Evolutionary conservation across 2,888 invertebrate species (phyloP).

Genomic region (Augochlorella aurata): DNA sequence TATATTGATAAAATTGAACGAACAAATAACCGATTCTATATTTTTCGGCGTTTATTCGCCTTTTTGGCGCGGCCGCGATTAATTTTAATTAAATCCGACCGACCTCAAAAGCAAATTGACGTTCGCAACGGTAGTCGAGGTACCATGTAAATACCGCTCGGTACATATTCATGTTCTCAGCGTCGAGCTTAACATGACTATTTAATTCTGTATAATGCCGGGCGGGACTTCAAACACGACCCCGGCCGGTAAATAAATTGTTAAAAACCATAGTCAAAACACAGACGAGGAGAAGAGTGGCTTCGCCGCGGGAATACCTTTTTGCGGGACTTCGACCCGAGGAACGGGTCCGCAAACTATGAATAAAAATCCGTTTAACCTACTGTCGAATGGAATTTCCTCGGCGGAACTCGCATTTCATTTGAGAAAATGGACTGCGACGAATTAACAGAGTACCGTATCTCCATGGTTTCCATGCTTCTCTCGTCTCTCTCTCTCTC

Average conservation of each 20-base stretch:
- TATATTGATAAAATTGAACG: not conserved
- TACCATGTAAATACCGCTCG: conserved; percentile 46
- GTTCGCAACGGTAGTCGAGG: conserved; percentile 31
- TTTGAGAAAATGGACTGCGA: not conserved
- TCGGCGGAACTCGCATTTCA: not conserved
- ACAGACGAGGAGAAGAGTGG: not conserved
- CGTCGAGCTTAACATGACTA: conserved; percentile 48
- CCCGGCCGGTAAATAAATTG: conserved; percentile 45
- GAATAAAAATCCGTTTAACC: conserved; percentile 38
- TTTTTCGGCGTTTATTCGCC: conserved; percentile 19
- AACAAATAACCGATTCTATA: not conserved
- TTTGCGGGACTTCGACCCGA: not conserved
- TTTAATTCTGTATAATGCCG: conserved; percentile 52
- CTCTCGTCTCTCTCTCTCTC: not conserved
- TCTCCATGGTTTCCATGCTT: not conserved
- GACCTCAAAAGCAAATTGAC: conserved; percentile 50
- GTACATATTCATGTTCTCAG: conserved; percentile 54
- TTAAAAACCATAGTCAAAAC: conserved; percentile 48
- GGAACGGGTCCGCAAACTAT: conserved; percentile 19
- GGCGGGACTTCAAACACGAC: conserved; percentile 41
- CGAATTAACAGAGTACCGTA: not conserved
- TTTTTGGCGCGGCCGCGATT: not conserved
- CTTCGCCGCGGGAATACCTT: not conserved
- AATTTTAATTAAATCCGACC: conserved; percentile 38
- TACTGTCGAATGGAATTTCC: conserved; percentile 13